A percentile compares a stretch with the other conserved stretches of the same genome.
phyloP scores from a whole-genome alignment of 2,888 invertebrate genomes.

The Orthosia incerta region DNA sequence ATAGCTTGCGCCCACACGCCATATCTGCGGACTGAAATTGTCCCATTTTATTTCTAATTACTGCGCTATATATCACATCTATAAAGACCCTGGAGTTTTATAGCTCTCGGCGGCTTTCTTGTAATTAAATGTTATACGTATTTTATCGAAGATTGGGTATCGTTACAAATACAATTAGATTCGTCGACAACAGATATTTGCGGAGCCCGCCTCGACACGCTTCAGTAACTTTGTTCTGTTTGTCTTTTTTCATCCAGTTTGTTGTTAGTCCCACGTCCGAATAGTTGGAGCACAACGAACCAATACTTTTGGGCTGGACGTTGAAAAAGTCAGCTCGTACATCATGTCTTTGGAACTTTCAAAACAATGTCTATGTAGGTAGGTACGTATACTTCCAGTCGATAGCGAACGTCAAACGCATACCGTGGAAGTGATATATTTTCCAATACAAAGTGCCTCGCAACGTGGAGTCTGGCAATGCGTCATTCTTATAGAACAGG shows the following conservation, averaged over 20 bases:
- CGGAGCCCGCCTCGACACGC: conserved; percentile 33
- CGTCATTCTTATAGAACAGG: conserved; percentile 55
- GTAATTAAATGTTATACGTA: conserved; percentile 59
- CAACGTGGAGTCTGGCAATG: conserved; percentile 52
- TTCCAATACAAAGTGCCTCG: conserved; percentile 54
- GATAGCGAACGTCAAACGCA: conserved; percentile 59
- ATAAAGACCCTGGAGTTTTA: conserved; percentile 59
- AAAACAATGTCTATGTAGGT: conserved; percentile 44
- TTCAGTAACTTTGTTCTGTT: conserved; percentile 47
- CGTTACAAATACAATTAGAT: conserved; percentile 42
- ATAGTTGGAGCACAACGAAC: conserved; percentile 40
- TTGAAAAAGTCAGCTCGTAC: conserved; percentile 54
- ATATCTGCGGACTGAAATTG: conserved; percentile 51
- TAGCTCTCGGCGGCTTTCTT: conserved; percentile 41
- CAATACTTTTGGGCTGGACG: conserved; percentile 23
- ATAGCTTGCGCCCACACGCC: conserved; percentile 43
- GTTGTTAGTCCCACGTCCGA: conserved; percentile 42
- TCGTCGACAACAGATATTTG: conserved; percentile 34
- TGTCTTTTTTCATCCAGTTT: conserved; percentile 41
- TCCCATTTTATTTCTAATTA: conserved; percentile 64
- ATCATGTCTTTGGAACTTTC: conserved; percentile 45
- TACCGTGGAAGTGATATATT: conserved; percentile 60
- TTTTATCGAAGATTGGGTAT: conserved; percentile 50
- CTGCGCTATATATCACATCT: conserved; percentile 52
- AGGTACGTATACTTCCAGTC: conserved; percentile 37